phyloP scores from a whole-genome alignment of 2,888 invertebrate genomes.

The Ormyrus nitidulus region DNA sequence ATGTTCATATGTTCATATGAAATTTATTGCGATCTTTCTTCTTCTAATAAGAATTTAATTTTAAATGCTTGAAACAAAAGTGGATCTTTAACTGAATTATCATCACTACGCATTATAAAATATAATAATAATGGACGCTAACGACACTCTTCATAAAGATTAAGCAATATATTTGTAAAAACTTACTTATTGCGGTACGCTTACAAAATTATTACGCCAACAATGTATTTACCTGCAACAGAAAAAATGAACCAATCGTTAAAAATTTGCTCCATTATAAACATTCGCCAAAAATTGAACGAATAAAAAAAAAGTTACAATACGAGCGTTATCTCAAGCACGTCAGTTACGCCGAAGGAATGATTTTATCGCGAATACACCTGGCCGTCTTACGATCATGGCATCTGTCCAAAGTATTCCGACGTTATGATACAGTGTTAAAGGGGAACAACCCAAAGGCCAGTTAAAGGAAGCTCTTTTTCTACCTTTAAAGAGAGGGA shows the following conservation, averaged over 20 bases:
- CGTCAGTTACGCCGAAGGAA: constrained; percentile 14
- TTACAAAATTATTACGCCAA: background rate
- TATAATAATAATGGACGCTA: too few relatives aligned
- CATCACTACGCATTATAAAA: too few relatives aligned
- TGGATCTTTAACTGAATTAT: too few relatives aligned
- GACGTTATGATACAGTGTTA: constrained; percentile 33
- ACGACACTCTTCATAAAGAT: too few relatives aligned
- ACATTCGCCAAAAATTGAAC: background rate
- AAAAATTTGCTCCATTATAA: background rate
- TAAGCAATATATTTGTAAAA: background rate
- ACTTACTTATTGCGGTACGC: background rate
- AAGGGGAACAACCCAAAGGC: constrained; percentile 21
- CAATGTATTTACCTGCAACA: constrained; percentile 50
- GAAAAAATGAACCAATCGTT: constrained; percentile 5
- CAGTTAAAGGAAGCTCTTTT: too few relatives aligned
- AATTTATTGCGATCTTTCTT: too few relatives aligned
- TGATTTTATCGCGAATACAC: constrained; percentile 41
- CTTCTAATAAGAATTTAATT: too few relatives aligned
- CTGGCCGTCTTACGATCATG: constrained; percentile 29
- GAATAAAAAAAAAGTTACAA: constrained; percentile 4
- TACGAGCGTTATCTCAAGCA: background rate
- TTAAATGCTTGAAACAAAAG: too few relatives aligned
- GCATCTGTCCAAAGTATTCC: constrained; percentile 43
- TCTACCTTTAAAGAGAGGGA: too few relatives aligned
- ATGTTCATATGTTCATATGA: too few relatives aligned